A percentile compares a stretch with the other conserved stretches of the same genome.
Conservation (phyloP, 2,888 invertebrate species). For the Drosophila infuscata region DNA sequence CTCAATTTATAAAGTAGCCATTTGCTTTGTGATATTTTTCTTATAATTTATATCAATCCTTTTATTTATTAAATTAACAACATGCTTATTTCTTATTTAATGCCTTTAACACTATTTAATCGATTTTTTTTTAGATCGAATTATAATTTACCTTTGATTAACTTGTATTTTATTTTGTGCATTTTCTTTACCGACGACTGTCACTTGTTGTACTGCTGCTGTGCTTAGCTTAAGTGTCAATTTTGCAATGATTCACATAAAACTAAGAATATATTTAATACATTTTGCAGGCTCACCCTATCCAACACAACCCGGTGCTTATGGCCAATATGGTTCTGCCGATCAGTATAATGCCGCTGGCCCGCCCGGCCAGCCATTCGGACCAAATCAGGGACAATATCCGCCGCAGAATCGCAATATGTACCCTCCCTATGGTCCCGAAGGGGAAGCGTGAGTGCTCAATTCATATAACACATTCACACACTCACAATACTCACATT, state of each 20-base stretch:
- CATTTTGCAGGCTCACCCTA: constrained; percentile 86
- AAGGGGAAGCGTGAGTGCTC: constrained; percentile 88
- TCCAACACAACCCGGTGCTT: constrained; percentile 87
- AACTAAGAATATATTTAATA: constrained; percentile 5
- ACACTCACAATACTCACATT: constrained; percentile 7
- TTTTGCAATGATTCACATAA: not conserved
- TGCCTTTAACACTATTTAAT: not conserved
- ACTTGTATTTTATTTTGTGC: constrained; percentile 13
- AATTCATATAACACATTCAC: constrained; percentile 44
- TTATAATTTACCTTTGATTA: not conserved
- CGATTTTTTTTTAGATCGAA: constrained; percentile 2
- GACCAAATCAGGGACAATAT: constrained; percentile 87
- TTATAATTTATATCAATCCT: not conserved
- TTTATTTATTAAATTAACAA: not conserved
- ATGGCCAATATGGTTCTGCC: constrained; percentile 89
- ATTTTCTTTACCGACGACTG: constrained; percentile 9
- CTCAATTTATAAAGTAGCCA: not conserved
- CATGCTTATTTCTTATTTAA: not conserved
- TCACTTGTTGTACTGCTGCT: constrained; percentile 1
- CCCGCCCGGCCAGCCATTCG: constrained; percentile 87
- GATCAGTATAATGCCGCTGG: constrained; percentile 87
- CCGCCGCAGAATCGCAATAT: constrained; percentile 91
- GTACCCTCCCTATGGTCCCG: constrained; percentile 91
- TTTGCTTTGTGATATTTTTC: not conserved
- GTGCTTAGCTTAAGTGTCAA: not conserved